Conservation (phyloP, 2,797 vertebrate genomes). For the Staurois parvus region DNA sequence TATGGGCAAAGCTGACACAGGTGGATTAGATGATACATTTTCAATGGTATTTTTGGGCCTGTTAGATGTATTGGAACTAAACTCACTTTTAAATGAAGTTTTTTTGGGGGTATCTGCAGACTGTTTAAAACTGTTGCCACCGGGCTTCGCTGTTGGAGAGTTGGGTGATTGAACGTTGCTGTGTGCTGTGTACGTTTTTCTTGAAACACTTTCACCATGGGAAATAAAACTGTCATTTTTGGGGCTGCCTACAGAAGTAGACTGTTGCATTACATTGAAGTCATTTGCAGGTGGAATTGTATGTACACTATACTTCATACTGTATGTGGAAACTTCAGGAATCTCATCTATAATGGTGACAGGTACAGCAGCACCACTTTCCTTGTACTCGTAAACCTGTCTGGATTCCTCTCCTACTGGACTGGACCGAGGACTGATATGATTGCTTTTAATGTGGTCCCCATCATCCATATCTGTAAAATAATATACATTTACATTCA, state of each 20-base stretch:
- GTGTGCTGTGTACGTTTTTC: not conserved
- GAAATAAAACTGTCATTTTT: slow-evolving; percentile 80
- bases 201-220: slow-evolving; percentile 37
- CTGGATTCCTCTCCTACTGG: slow-evolving; percentile 61
- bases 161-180: slow-evolving; percentile 53
- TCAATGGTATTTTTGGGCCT: slow-evolving; percentile 25
- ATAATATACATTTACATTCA: slow-evolving; percentile 28
- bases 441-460: slow-evolving; percentile 54
- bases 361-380: slow-evolving; percentile 80
- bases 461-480: slow-evolving; percentile 75
- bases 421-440: slow-evolving; percentile 64
- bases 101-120: slow-evolving; percentile 55
- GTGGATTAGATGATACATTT: slow-evolving; percentile 35
- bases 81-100: slow-evolving; percentile 43
- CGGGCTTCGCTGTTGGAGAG: slow-evolving; percentile 39
- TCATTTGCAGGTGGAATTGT: slow-evolving; percentile 56
- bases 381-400: slow-evolving; percentile 39
- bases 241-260: slow-evolving; percentile 71
- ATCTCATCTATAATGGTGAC: slow-evolving; percentile 91
- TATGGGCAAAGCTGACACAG: slow-evolving; percentile 34
- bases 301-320: slow-evolving; percentile 64
- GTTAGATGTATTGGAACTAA: not conserved
- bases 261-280: slow-evolving; percentile 60
- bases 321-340: slow-evolving; percentile 72
- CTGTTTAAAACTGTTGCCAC: slow-evolving; percentile 54